Evolutionary conservation across 2,888 invertebrate genomes (phyloP), one percentile per base, ranked within the genome.

Genomic region (Rugalucina vietnamica): DNA sequence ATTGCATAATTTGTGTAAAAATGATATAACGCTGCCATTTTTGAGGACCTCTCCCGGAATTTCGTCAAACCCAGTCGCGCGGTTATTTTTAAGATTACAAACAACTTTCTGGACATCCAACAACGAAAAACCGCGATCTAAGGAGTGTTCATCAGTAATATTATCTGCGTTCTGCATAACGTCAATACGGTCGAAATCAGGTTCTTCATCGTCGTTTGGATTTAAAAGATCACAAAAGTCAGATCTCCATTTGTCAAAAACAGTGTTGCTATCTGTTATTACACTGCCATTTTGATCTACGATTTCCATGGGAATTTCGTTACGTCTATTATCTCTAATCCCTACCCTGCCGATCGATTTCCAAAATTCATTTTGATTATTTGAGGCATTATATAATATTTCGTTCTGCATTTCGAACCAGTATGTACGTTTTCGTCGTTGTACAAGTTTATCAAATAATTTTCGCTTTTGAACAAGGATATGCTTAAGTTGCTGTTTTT

Each of bases 1-100:
- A 21, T 81, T 73, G 77, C 72, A 77, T 34, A 81, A 65, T 34
- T 72, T 72, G 60, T 57, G 50, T 43, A 81, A 65, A 34, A 77
- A 37, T 70, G 39, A 10, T 4, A 70, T 24, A 8, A 70, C 39
- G 8, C n/a, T 37, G 36, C n/a, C 24, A 36, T 70, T 70, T 36
- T 39, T 70, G n/a, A 70, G 24, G 21, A 36, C 70, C 39, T 70
- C 36, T 10, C 36, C 70, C 32, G 36, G 36, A n/a, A 70, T 70
- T 24, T 36, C 70, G 36, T 70, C 70, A n/a, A 70, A 24, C 36
- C 70, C 34, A 37, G 70, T 24, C 12, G 70, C 70, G 32, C 36
- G 32, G 36, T 24, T 70, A 4, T 24, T 27, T 29, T 36, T 70
- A 36, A 39, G n/a, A 8, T 36, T 3, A 8, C n/a, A 70, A 8